These are phyloP conservation scores for Drosophila dives DNA, from an alignment of 2,888 invertebrate species.

Conservation along the genomic window DNA sequence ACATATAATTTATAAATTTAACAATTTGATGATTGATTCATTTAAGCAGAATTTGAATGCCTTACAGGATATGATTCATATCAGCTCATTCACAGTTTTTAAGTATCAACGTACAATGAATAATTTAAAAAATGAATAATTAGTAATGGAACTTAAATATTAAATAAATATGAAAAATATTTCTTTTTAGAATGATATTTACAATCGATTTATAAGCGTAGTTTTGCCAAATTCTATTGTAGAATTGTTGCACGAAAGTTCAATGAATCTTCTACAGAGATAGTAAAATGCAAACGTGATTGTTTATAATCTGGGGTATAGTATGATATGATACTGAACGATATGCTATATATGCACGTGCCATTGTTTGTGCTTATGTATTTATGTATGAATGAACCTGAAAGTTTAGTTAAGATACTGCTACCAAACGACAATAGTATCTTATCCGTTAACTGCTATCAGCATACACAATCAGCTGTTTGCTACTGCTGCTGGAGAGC, in stretches of 20 bases:
- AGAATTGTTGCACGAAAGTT: constrained; percentile 38
- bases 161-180: background rate
- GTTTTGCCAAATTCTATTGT: background rate
- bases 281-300: constrained; percentile 66
- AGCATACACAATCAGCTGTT: constrained; percentile 70
- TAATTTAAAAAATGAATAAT: constrained; percentile 6
- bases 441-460: constrained; percentile 77
- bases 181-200: background rate
- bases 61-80: constrained; percentile 45
- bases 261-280: constrained; percentile 62
- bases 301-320: constrained; percentile 60
- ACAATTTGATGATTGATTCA: constrained; percentile 53
- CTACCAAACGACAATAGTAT: constrained; percentile 68
- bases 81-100: background rate
- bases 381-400: constrained; percentile 44
- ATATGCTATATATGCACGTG: constrained; percentile 65
- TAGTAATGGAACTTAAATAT: background rate
- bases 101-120: background rate
- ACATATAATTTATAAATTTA: background rate
- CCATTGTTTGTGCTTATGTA: constrained; percentile 59
- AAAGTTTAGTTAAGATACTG: constrained; percentile 80
- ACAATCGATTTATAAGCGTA: background rate
- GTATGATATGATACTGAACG: constrained; percentile 40
- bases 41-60: constrained; percentile 11
- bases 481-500: constrained; percentile 36